Conservation (phyloP, 2,888 invertebrate species). For the Dicyrtomina minuta region DNA sequence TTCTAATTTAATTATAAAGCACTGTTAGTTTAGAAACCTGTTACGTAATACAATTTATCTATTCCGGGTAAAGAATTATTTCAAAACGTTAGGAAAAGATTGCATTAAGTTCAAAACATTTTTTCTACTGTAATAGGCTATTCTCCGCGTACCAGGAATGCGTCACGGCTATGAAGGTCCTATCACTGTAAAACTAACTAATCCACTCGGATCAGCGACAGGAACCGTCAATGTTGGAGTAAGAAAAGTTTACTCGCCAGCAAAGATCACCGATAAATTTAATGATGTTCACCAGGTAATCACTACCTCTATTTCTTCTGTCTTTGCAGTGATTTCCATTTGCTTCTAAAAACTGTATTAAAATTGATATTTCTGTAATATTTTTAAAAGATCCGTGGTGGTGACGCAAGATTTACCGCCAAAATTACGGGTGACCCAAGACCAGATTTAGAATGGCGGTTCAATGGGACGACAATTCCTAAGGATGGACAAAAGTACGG, state of each 20-base stretch:
- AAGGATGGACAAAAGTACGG: conserved; percentile 70
- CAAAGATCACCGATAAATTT: conserved; percentile 75
- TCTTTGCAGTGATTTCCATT: neutral
- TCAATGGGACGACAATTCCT: conserved; percentile 71
- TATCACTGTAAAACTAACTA: conserved; percentile 65
- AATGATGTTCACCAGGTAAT: conserved; percentile 69
- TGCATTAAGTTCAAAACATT: neutral
- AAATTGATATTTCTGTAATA: neutral
- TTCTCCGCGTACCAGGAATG: conserved; percentile 25
- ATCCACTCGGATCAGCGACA: conserved; percentile 70
- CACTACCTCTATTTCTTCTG: no score
- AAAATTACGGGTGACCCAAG: conserved; percentile 77
- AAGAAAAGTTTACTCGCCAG: conserved; percentile 77
- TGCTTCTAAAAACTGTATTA: neutral
- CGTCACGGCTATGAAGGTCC: conserved; percentile 32
- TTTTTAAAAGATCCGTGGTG: conserved; percentile 62
- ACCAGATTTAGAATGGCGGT: conserved; percentile 85
- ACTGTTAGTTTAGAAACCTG: no score
- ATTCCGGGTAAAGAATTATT: no score
- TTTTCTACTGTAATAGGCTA: conserved; percentile 26
- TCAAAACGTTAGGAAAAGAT: no score
- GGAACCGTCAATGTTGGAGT: conserved; percentile 67
- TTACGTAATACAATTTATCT: no score
- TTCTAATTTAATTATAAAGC: neutral
- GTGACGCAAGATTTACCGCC: conserved; percentile 80